Evolutionary conservation across 2,797 vertebrate genomes (phyloP), one percentile per base, ranked within the genome.

Genomic region (Cephalopachus bancanus): DNA sequence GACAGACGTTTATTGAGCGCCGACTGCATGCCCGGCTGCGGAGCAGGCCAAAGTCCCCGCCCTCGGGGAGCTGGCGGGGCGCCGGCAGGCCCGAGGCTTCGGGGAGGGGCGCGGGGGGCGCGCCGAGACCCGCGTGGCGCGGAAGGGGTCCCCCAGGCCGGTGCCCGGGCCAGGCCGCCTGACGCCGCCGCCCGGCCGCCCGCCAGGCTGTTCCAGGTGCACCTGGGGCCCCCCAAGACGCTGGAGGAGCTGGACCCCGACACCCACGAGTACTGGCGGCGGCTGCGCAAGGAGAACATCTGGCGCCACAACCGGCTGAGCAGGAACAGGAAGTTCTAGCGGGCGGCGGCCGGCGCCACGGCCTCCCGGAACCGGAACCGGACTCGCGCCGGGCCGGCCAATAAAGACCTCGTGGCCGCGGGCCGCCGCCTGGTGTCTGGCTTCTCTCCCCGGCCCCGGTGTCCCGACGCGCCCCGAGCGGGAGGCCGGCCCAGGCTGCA

Each of bases 261-360:
- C 33, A 98, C 97, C 0, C 95, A 98, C 0, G 94, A 99, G 80
- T 99, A 99, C 44, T 99, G 99, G 99, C 99, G 98, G 67, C 98
- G 98, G 83, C 96, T 99, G 90, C 98, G 99, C n/a, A 99, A 99
- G 94, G 99, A 99, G 83, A 99, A 99, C 97, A 99, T 99, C 1
- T 99, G 98, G 99, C 99, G 99, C 11, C 95, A 94, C 94, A 99
- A 99, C 98, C 99, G 28, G 96, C 93, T 99, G 72, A 98, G 98
- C 80, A 99, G 99, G 98, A 98, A 98, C 96, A 99, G 97, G 98
- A 99, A 98, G 96, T 96, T 99, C 37, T 99, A 96, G 64, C 0
- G 0, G 7, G 37, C 6, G 1, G 3, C 0, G 19, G 1, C 19
- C 9, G 0, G 37, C 5, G 1, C 9, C 2, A 3, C 7, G 1